Percentiles rank a stretch among this genome's conserved stretches.
phyloP scores from a whole-genome alignment of 1,140 invertebrate species.

The Galleria mellonella region DNA sequence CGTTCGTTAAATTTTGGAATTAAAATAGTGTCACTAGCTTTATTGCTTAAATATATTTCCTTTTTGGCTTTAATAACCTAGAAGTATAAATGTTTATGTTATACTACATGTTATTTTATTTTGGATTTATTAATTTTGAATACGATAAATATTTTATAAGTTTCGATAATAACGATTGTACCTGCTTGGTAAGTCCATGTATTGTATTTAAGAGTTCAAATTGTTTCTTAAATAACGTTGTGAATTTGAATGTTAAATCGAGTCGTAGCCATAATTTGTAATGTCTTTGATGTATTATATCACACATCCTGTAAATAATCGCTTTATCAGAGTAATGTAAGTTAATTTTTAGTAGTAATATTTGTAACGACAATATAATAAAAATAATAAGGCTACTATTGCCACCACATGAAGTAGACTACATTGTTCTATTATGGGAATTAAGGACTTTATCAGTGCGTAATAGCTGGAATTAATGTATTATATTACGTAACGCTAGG shows the following conservation, averaged over 20 bases:
- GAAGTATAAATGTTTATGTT: not conserved
- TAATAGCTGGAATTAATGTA: too few species aligned
- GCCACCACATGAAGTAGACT: too few species aligned
- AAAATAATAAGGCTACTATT: too few species aligned
- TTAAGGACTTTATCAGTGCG: too few species aligned
- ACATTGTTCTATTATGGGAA: too few species aligned
- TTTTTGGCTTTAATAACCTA: constrained; percentile 77
- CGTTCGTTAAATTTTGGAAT: constrained; percentile 40
- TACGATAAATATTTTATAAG: not conserved
- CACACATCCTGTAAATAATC: constrained; percentile 77
- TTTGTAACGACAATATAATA: too few species aligned
- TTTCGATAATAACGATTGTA: too few species aligned
- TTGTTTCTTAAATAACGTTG: constrained; percentile 76
- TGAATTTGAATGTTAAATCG: constrained; percentile 77
- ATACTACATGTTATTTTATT: constrained; percentile 11
- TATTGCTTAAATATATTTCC: constrained; percentile 66
- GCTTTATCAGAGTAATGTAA: too few species aligned
- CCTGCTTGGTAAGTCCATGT: constrained; percentile 77
- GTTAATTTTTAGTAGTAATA: too few species aligned
- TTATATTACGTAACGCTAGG: too few species aligned
- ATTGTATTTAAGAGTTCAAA: constrained; percentile 77
- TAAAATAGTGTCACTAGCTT: constrained; percentile 64
- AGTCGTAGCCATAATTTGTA: constrained; percentile 76
- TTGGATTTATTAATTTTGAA: constrained; percentile 1
- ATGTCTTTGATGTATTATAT: constrained; percentile 81